phyloP scores from a whole-genome alignment of 2,113 vertebrate genomes.

The Salvelinus sp. region DNA sequence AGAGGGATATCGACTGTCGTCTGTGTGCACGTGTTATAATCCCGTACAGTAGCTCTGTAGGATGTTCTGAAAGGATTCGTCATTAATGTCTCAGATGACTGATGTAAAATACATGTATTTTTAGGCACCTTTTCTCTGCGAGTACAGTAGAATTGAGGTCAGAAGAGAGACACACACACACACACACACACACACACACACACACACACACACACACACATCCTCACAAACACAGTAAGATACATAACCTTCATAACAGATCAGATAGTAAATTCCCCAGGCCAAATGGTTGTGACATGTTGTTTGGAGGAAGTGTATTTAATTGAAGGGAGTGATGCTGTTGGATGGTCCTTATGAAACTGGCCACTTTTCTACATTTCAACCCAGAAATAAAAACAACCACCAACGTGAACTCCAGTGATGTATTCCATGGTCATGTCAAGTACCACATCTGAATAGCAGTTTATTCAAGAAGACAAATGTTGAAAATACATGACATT shows the following conservation, averaged over 20 bases:
- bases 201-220: neutral
- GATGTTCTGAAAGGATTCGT: constrained; percentile 59
- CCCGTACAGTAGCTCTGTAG: constrained; percentile 46
- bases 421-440: neutral
- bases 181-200: too few species aligned
- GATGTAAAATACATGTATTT: constrained; percentile 70
- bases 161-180: constrained; percentile 20
- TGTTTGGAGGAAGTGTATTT: constrained; percentile 76
- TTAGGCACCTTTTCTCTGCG: constrained; percentile 65
- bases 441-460: constrained; percentile 1
- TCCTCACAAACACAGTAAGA: constrained; percentile 52
- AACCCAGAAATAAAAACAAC: constrained; percentile 53
- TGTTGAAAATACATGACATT: too few species aligned
- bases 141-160: constrained; percentile 71
- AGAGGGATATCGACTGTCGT: neutral
- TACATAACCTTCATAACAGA: constrained; percentile 76
- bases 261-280: constrained; percentile 67
- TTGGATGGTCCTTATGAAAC: constrained; percentile 68
- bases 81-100: constrained; percentile 59
- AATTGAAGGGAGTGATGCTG: constrained; percentile 72
- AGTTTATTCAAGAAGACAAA: constrained; percentile 1
- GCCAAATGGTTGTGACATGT: constrained; percentile 75
- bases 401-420: neutral
- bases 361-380: constrained; percentile 71
- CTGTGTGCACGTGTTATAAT: constrained; percentile 54